Conservation (phyloP, 2,888 invertebrate genomes). For the Hedya salicella region DNA sequence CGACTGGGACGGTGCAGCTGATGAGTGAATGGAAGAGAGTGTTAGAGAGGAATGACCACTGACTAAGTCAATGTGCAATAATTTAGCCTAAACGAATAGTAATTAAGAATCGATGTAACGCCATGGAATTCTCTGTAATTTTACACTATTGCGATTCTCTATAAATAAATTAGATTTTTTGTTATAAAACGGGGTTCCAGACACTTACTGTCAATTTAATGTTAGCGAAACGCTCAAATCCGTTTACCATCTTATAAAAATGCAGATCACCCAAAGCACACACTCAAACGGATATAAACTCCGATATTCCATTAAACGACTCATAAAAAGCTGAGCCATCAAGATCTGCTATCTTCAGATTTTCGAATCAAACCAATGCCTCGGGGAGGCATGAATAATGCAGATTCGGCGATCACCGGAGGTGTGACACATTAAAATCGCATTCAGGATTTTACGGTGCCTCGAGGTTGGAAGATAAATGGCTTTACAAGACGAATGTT, state of each 20-base stretch:
- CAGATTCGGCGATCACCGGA: conserved; percentile 15
- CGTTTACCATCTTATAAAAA: conserved; percentile 32
- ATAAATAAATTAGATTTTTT: no score
- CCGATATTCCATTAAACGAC: conserved; percentile 30
- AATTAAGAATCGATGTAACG: no score
- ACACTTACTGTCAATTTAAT: conserved; percentile 1
- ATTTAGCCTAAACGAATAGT: no score
- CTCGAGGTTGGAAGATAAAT: conserved; percentile 15
- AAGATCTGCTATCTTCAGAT: conserved; percentile 25
- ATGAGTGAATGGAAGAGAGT: no score
- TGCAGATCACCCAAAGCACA: conserved; percentile 16
- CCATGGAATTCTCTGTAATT: no score
- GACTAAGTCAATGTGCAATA: no score
- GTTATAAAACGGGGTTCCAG: no score
- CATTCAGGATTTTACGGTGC: conserved; percentile 10
- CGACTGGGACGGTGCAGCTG: no score
- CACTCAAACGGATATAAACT: conserved; percentile 20
- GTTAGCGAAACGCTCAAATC: conserved; percentile 21
- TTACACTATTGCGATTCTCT: no score
- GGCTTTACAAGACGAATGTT: conserved; percentile 13
- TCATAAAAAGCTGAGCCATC: conserved; percentile 27
- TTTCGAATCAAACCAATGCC: conserved; percentile 14
- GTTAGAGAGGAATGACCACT: no score
- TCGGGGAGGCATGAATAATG: conserved; percentile 24
- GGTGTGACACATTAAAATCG: conserved; percentile 30